Base-by-base conservation (phyloP, 2,113 vertebrate species). In the Rana temporaria region DNA sequence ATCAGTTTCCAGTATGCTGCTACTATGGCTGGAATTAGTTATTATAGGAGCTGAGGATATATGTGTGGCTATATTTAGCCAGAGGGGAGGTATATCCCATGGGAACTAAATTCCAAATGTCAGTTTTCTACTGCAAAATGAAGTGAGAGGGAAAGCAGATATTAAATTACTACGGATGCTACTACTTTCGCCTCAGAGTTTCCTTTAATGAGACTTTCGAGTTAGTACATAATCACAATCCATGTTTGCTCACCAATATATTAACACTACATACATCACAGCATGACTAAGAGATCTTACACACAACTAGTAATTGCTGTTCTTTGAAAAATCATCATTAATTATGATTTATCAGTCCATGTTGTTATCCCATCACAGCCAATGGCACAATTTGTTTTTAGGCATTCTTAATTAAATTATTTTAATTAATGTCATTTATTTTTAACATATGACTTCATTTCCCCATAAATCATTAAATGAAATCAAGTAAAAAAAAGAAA, bases 371-470 rank as follows among this genome's bases (percentile, higher is more conserved):
- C 55, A 79, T 79, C 53, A 15, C 64, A 79, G 68, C 68, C 79
- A 81, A 24, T 66, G 52, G 60, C 57, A 81, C 70, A 64, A 59
- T 81, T 65, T 42, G 65, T 6, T 73, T 53, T 19, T 22, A 73
- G 59, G 32, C 42, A 53, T 42, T 30, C 20, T 75, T 73, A 81
- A 81, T 81, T 72, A 65, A 73, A 81, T 81, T 64, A 64, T 73
- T 79, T 79, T 79, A 78, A 72, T 72, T 81, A 73, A 73, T 73
- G 60, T 65, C 22, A 64, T 81, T 81, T 65, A 57, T 74, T 82
- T 75, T 55, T 82, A 57, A 75, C 62, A 66, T 59, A 82, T 73
- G 64, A 38, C 55, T 80, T 62, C 18, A 80, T 82, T 67, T 48
- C 64, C 5, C 52, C 9, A 55, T 56, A 17, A 82, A 66, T 83